Evolutionary conservation across 2,113 vertebrate genomes (phyloP).

Genomic region (Cebus imitator): DNA sequence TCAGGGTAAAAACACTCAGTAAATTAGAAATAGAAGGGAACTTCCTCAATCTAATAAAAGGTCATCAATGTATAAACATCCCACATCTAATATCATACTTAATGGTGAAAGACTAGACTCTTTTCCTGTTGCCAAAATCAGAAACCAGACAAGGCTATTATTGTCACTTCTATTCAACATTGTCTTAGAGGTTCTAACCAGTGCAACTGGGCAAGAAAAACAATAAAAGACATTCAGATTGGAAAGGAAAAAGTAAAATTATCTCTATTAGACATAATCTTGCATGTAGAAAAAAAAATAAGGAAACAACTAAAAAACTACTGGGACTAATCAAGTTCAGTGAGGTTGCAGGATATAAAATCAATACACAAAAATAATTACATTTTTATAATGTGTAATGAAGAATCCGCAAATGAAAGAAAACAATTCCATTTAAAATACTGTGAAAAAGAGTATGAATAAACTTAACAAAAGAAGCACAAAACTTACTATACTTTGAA

Average conservation of each 20-base stretch:
- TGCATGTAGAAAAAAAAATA: background rate
- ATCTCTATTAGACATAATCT: background rate
- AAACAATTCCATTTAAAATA: slow-evolving; percentile 21
- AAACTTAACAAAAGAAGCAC: background rate
- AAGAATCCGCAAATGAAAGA: background rate
- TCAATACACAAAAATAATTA: background rate
- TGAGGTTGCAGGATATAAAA: background rate
- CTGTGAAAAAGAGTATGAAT: background rate
- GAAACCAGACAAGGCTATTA: background rate
- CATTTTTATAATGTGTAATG: background rate
- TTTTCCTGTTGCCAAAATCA: background rate
- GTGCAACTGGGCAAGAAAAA: background rate
- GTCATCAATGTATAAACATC: background rate
- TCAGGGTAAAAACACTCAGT: background rate
- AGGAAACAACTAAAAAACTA: slow-evolving; percentile 3
- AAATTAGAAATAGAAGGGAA: background rate
- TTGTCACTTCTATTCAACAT: background rate
- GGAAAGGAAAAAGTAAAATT: slow-evolving; percentile 12
- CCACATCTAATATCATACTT: background rate
- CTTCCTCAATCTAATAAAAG: background rate
- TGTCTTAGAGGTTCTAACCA: background rate
- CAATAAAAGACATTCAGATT: background rate
- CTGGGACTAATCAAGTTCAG: background rate
- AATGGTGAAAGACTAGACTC: background rate
- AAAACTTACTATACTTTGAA: background rate